Evolutionary conservation across 1,140 invertebrate genomes (phyloP).

Genomic region (Tachypleus tridentatus): DNA sequence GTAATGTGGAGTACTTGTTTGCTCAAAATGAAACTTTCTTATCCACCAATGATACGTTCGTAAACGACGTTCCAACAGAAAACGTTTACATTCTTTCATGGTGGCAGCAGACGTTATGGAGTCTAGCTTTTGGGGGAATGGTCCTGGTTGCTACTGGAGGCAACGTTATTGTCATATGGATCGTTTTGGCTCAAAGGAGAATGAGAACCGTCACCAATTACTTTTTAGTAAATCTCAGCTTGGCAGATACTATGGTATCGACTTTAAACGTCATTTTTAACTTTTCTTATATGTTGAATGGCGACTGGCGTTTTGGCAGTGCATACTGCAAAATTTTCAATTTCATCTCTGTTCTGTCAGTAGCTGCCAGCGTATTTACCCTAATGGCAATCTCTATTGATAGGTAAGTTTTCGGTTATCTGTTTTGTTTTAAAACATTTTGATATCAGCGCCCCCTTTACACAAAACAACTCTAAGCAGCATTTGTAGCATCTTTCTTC

Average conservation of each 20-base stretch:
- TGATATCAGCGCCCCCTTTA: conserved; percentile 13
- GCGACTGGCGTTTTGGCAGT: conserved; percentile 85
- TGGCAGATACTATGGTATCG: conserved; percentile 83
- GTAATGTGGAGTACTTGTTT: too few relatives aligned
- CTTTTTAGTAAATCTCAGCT: conserved; percentile 85
- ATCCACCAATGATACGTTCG: too few relatives aligned
- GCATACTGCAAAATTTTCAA: conserved; percentile 88
- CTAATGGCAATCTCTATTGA: conserved; percentile 27
- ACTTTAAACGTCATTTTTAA: conserved; percentile 87
- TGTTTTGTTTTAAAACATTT: not conserved
- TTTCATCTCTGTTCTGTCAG: conserved; percentile 80
- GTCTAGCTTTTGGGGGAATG: conserved; percentile 69
- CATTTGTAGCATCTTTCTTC: too few relatives aligned
- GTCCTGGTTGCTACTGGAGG: conserved; percentile 81
- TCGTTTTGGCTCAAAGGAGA: conserved; percentile 63
- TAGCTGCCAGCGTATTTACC: conserved; percentile 45
- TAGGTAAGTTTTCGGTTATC: conserved; percentile 20
- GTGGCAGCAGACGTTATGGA: conserved; percentile 45
- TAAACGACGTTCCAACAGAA: conserved; percentile 10
- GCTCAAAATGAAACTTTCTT: not conserved
- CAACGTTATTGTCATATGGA: conserved; percentile 91
- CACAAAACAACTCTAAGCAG: too few relatives aligned
- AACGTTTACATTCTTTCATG: conserved; percentile 56
- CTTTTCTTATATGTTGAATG: conserved; percentile 81
- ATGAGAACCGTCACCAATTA: conserved; percentile 95